Base-by-base conservation (phyloP, 2,113 vertebrate species). In the Sinocyclocheilus grahami region DNA sequence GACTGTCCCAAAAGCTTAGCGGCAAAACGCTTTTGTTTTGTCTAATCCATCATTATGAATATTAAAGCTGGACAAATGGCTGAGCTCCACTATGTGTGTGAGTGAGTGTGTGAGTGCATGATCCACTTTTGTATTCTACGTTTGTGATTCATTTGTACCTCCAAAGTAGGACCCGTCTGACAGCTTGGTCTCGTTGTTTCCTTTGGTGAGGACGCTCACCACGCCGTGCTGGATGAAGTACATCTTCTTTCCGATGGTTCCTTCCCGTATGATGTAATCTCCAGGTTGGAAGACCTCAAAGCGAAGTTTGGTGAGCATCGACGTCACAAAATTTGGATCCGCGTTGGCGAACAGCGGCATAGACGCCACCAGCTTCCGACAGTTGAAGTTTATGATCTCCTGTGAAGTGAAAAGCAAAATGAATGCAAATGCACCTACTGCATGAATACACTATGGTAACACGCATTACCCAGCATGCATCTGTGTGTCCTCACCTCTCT, bases 371-470 rank as follows among this genome's bases (percentile, higher is more conserved):
- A 99, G 95, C 91, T 99, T 99, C 74, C 97, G 95, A 93, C 98
- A 99, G 93, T 99, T 99, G 86, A 99, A 99, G 93, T 99, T 99
- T 90, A 99, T 96, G 90, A 99, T 99, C 94, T 99, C 98, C 98
- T 99, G 93, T 24, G 60, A 46, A 63, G 83, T 48, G 11, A 88
- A 42, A 53, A 1, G 84, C 65, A 9, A 39, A 11, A 39, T 6
- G 37, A 37, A 42, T 42, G 42, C 1, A 46, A 46, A 46, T 46
- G 10, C 42, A 46, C 10, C 9, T 46, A 10, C 42, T 46, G 42
- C 42, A 46, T 46, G 2, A 46, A 46, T 10, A 42, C 42, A 42
- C 6, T 1, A 42, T 8, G 7, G 42, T 42, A 11, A 46, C 42
- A 46, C 2, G 0, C 42, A 46, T 3, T 46, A 10, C 46, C 2